Evolutionary conservation across 2,113 vertebrate genomes (phyloP), one percentile per base, ranked within the genome.

Genomic region (Fulmarus glacialis): DNA sequence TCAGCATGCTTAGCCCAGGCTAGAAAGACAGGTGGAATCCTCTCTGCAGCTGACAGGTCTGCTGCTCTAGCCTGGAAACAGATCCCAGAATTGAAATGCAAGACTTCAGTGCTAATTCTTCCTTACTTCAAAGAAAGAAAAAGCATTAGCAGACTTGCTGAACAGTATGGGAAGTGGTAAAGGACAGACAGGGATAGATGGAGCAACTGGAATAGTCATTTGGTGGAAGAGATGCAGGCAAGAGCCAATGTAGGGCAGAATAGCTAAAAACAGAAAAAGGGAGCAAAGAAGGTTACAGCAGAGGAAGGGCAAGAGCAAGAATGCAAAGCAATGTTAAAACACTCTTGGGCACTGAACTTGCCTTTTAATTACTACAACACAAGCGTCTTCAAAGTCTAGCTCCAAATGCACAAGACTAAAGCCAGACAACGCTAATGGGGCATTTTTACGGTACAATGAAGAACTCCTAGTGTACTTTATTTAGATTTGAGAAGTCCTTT

Each of bases 241-340:
- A 88, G 50, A 91, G 38, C 26, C 66, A 62, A 94, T 92, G 94
- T 95, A 97, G 94, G 97, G n/a, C 85, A 66, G 74, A 92, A 56
- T 11, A 92, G 83, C 95, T 93, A 90, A 95, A 81, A 93, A 71
- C 67, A 92, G 84, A 58, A 85, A 95, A 94, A 77, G 82, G 32
- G 63, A 92, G 42, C 94, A 93, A 75, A 94, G 87, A 90, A 93
- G 89, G 93, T 92, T 87, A 96, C 26, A 85, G 71, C 56, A 91
- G 66, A 90, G 9, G 29, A 96, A 94, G 70, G 91, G 26, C 87
- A 93, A 93, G 62, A 93, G 36, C 45, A 64, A 72, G 80, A 94
- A 92, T 23, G 53, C 50, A 84, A 86, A 84, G 22, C 55, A 89
- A 75, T 40, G n/a, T 45, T 85, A 87, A 89, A 87, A 89, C 20